Evolutionary conservation across 2,113 vertebrate species (phyloP), one percentile per base, ranked within the genome.

Genomic region (Sporophila hypoxantha): DNA sequence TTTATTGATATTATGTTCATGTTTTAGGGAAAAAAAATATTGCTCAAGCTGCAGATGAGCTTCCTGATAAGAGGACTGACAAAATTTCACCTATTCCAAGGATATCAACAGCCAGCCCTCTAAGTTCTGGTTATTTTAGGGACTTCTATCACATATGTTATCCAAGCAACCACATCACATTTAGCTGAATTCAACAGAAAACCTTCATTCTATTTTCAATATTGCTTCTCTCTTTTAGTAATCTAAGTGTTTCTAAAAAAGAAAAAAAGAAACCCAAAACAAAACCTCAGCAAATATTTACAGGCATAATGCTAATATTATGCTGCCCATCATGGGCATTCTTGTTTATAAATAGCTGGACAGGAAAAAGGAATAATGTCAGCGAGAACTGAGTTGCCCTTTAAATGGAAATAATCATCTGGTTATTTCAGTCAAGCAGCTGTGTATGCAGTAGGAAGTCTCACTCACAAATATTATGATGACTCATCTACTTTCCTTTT

Each of bases 401-500:
- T 93, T 93, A 89, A 90, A 91, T 65, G 41, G 76, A 89, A 91
- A 83, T 55, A 93, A 75, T 87, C 32, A 71, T 66, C 70, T 62
- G 18, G 15, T 47, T 91, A 61, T 83, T 91, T 88, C 67, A 95
- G 62, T 81, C 59, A 67, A 77, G 56, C 57, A 83, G 62, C 69
- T 61, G 61, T 65, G 18, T 12, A 18, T 85, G 69, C 85, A 88
- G 47, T 20, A 89, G 59, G 70, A 88, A 89, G 64, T 60, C 74
- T 81, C 66, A 62, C 39, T 89, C 76, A 20, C 52, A 76, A 88
- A 78, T 77, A 67, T 83, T 91, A 77, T 46, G 57, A 89, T 89
- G 94, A 94, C 85, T 95, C 92, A 95, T 89, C 77, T 78, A 73
- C 70, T 95, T 94, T 91, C 67, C 16, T 79, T 77, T 94, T 78